A percentile compares a stretch with the other conserved stretches of the same genome.
Conservation (phyloP, 2,113 vertebrate species). For the Pogona vitticeps region DNA sequence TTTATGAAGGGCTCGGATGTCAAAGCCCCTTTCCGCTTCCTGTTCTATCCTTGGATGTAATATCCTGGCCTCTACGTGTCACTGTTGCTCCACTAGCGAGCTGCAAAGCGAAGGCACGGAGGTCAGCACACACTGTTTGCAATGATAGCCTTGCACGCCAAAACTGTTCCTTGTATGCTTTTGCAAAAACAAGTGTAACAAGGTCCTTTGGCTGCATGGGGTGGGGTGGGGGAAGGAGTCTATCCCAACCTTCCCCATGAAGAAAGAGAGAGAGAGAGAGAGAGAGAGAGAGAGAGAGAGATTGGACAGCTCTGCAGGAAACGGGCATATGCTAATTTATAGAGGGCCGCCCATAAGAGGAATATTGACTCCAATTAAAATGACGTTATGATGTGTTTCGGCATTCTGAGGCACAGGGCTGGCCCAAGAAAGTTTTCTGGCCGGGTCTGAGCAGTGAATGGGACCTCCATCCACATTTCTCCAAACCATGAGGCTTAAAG, state of each 20-base stretch:
- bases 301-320: not conserved
- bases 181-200: too few relatives aligned
- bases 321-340: not conserved
- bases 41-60: conserved; percentile 23
- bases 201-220: too few relatives aligned
- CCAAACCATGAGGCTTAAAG: too few relatives aligned
- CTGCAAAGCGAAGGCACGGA: not conserved
- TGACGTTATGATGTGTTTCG: not conserved
- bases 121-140: too few relatives aligned
- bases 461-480: too few relatives aligned
- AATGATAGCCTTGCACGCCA: not conserved
- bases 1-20: fast-evolving
- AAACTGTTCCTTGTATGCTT: not conserved
- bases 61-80: conserved; percentile 58
- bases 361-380: not conserved
- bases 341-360: not conserved
- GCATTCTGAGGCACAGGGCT: not conserved
- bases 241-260: not conserved
- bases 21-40: fast-evolving
- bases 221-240: too few relatives aligned
- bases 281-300: not conserved
- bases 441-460: too few relatives aligned
- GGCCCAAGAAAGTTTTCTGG: not conserved
- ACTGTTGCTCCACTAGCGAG: conserved; percentile 58
- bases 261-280: too few relatives aligned